Evolutionary conservation across 2,888 invertebrate genomes (phyloP), one percentile per base, ranked within the genome.

Genomic region (Aproaerema taeniolella): DNA sequence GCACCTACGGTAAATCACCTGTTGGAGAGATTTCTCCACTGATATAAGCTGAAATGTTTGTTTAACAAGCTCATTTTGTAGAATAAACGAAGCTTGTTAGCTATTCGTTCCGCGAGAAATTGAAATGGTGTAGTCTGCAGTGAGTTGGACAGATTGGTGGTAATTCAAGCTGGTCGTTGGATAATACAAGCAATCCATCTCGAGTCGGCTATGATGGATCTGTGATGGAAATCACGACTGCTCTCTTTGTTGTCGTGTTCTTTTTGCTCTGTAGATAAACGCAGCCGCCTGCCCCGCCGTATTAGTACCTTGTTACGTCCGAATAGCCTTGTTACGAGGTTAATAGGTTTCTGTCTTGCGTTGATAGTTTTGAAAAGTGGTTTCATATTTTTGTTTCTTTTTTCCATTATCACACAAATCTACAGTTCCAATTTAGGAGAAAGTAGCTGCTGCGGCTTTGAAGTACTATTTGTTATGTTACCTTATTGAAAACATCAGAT

Each of bases 101-200:
- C 60, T 60, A 58, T 65, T 64, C 58, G 56, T 67, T 64, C 53
- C 43, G 41, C 57, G 58, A 54, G 52, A 61, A 67, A 67, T 68
- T 65, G 63, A 66, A 72, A 66, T 60, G 58, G 58, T 53, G 50
- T 52, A 53, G 48, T 53, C 50, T 50, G 45, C 56, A 68, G 52
- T 64, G 72, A 72, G 71, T 74, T 58, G 69, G 66, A 73, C 71
- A 62, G 72, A 77, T 80, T 70, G 73, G 62, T 53, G 69, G 73
- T 75, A 76, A 74, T 79, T 75, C 70, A 63, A 70, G 69, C 63
- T 64, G 58, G 73, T n/a, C 26, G 26, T 26, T n/a, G 71, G 70
- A 76, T 81, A 81, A 81, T 78, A 69, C 63, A 64, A 61, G 72
- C 74, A 67, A 82, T 83, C 80, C 73, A 78, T 86, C 83, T 77